Conservation (phyloP, 2,113 vertebrate species). For the Gavia stellata region DNA sequence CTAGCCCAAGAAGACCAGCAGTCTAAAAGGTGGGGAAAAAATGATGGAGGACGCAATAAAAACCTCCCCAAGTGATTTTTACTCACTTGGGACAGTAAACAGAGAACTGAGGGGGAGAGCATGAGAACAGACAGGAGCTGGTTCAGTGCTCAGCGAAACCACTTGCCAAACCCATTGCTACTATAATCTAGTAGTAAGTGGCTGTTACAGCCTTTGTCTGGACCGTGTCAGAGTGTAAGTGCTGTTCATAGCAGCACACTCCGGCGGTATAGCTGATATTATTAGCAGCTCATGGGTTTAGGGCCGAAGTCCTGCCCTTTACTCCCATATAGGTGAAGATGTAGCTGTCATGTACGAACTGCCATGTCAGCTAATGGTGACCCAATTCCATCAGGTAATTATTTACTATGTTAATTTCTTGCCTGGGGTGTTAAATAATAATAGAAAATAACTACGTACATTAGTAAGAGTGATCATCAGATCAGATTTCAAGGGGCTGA, state of each 20-base stretch:
- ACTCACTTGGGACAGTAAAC: not conserved
- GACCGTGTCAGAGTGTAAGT: fast-evolving
- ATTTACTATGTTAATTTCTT: not conserved
- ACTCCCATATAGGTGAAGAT: not conserved
- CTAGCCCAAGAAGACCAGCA: not conserved
- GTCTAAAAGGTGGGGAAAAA: not conserved
- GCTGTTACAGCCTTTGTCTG: not conserved
- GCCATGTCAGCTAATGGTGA: not conserved
- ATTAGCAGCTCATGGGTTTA: not conserved
- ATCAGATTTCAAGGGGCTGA: not conserved
- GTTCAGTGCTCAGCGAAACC: not conserved
- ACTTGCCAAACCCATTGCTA: not conserved
- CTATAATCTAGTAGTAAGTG: not conserved
- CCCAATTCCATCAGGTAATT: not conserved
- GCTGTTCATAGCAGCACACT: not conserved
- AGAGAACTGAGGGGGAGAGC: not conserved
- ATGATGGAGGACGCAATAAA: not conserved
- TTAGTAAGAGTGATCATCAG: not conserved
- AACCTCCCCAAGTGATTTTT: not conserved
- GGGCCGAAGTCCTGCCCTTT: not conserved
- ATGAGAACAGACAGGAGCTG: not conserved
- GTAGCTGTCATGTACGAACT: not conserved
- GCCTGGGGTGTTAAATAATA: not conserved
- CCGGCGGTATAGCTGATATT: fast-evolving
- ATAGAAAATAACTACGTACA: not conserved